These are phyloP conservation scores for Paramormyrops hopkinsi DNA, from an alignment of 2,797 vertebrate species.

Conservation along the genomic window DNA sequence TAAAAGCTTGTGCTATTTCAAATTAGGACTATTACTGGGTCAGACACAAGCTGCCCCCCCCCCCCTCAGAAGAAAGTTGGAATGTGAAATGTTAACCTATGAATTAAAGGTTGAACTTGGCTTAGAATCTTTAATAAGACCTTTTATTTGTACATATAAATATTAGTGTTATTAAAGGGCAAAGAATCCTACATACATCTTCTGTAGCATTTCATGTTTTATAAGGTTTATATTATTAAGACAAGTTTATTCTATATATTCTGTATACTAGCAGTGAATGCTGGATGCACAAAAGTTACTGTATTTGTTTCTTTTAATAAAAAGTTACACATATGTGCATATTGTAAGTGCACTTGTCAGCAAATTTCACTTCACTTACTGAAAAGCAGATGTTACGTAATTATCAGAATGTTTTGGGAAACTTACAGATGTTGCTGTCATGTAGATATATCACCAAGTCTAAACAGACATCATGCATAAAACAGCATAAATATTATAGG, in stretches of 20 bases:
- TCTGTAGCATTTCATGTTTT: background rate
- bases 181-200: background rate
- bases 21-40: slow-evolving; percentile 33
- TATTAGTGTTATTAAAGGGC: background rate
- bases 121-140: background rate
- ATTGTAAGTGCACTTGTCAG: background rate
- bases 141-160: background rate
- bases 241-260: background rate
- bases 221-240: background rate
- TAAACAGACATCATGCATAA: background rate
- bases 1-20: slow-evolving; percentile 35
- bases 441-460: background rate
- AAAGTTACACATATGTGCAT: background rate
- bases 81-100: background rate
- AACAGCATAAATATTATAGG: background rate
- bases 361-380: background rate
- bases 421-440: background rate
- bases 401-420: background rate
- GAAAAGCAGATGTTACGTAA: background rate
- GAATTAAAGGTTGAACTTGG: background rate
- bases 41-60: background rate
- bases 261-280: background rate
- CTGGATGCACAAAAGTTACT: background rate
- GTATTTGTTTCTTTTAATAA: background rate
- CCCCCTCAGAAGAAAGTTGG: background rate